Percentiles rank a stretch among this genome's conserved stretches.
These are phyloP conservation scores for Cataglyphis albicans DNA, from an alignment of 2,888 invertebrate species.

Conservation along the genomic window DNA sequence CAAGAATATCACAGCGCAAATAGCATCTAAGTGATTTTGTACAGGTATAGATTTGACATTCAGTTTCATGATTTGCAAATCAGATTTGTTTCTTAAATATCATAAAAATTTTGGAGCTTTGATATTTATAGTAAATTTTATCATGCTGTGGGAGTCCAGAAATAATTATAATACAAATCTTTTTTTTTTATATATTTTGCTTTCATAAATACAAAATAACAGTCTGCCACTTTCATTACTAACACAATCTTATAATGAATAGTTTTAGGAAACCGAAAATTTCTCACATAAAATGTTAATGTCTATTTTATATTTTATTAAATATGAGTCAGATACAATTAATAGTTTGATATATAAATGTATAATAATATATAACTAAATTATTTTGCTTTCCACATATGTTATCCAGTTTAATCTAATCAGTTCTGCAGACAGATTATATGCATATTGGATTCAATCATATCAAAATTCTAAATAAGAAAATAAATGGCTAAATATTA, in stretches of 20 bases:
- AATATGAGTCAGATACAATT: neutral
- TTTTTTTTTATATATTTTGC: conserved; percentile 46
- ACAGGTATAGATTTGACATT: conserved; percentile 61
- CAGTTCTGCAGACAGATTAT: neutral
- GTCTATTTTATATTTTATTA: conserved; percentile 40
- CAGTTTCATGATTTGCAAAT: conserved; percentile 57
- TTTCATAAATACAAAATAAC: conserved; percentile 38
- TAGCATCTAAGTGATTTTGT: conserved; percentile 71
- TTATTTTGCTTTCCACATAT: conserved; percentile 72
- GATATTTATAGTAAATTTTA: conserved; percentile 16
- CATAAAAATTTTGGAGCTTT: conserved; percentile 30
- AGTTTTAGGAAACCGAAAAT: conserved; percentile 34
- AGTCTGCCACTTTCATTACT: conserved; percentile 56
- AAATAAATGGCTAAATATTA: neutral
- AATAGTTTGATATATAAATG: neutral
- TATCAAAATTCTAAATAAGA: neutral
- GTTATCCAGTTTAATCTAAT: conserved; percentile 22
- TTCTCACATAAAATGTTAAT: conserved; percentile 15
- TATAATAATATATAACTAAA: conserved; percentile 33
- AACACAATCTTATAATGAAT: conserved; percentile 53
- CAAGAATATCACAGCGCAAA: conserved; percentile 78
- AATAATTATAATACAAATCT: conserved; percentile 36
- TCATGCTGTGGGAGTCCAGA: conserved; percentile 31
- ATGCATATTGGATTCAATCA: neutral
- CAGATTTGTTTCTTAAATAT: conserved; percentile 65